Evolutionary conservation across 1,140 invertebrate genomes (phyloP), one percentile per base, ranked within the genome.

Genomic region (Drosophila arizonae): DNA sequence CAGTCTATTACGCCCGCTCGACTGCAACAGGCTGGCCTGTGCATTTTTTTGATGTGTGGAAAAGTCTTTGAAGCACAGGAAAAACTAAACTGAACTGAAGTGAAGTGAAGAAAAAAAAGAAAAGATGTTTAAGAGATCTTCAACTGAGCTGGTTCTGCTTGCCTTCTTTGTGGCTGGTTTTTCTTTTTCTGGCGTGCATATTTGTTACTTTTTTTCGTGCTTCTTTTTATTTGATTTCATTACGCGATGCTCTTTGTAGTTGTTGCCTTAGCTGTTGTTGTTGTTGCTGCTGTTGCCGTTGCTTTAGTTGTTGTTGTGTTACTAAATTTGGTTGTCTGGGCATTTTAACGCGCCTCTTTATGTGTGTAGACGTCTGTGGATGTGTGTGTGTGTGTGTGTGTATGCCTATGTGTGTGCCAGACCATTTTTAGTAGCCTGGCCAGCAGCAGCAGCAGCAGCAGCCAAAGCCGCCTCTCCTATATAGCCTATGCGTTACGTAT

Each of bases 321-420:
- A 88, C 82, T 87, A 87, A 87, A 87, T 87, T 87, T 87, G 82
- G 82, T 87, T 87, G 82, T 87, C 82, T 87, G 79, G 76, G 84
- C 79, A 88, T 88, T 87, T 88, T 69, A 70, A 76, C 68, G 70
- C 70, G 63, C 64, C 30, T 71, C 11, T 68, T 2, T 24, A 36
- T 71, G 43, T 45, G 15, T 54, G 15, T 62, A 17, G 33, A 36
- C 9, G 33, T 46, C 11, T 54, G 8, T 56, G 36, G 36, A 36
- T 15, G 13, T 56, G n/a, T 57, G 36, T 56, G 51, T 63, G 46
- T 67, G 48, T 57, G 43, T 66, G 61, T 72, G 60, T 82, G 69
- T 56, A 46, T 63, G 46, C 64, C 45, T 56, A 36, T 66, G 61
- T 72, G 61, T 66, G 78, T 68, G 77, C 60, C 63, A 78, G 61